Evolutionary conservation across 2,797 vertebrate genomes (phyloP), one percentile per base, ranked within the genome.

Genomic region (Lagodon rhomboides): DNA sequence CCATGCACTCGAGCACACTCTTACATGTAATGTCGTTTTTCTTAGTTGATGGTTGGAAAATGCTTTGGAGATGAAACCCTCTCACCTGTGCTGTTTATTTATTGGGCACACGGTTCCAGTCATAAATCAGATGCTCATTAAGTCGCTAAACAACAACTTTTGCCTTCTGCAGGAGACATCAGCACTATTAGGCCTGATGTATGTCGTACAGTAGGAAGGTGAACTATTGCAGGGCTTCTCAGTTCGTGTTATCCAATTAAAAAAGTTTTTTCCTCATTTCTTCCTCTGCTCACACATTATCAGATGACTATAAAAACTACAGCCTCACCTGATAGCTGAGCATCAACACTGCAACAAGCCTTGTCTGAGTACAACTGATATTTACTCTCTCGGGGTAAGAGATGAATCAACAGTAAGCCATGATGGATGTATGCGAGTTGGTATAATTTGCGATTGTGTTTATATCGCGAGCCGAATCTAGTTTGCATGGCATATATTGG

Each of bases 91-190:
- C 56, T 68, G 67, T 87, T 85, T 86, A 84, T 88, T 90, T 88
- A 85, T 87, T 75, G 85, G 83, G 41, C 70, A 44, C 69, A 49
- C 46, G 41, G 60, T 73, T 69, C 63, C 50, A 38, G 63, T 79
- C 76, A 85, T 93, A 91, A 91, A 89, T 92, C 89, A 87, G 70
- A 78, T 78, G 47, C 90, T 90, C 85, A 85, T 93, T 93, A 89
- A 84, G 83, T 87, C 87, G 77, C 91, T 89, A 80, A 85, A 90
- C 82, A 84, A 74, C 83, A 88, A 78, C 82, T 87, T 92, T 85
- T 81, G 85, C 78, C 74, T 80, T 84, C 73, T 80, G 83, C 67
- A 23, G 67, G 84, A 90, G 89, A 91, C 79, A 78, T 83, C 50
- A 69, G 20, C 16, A 71, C 82, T 68, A 83, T 91, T 92, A 87